phyloP scores from a whole-genome alignment of 2,797 vertebrate species.

The Tolypeutes matacus region DNA sequence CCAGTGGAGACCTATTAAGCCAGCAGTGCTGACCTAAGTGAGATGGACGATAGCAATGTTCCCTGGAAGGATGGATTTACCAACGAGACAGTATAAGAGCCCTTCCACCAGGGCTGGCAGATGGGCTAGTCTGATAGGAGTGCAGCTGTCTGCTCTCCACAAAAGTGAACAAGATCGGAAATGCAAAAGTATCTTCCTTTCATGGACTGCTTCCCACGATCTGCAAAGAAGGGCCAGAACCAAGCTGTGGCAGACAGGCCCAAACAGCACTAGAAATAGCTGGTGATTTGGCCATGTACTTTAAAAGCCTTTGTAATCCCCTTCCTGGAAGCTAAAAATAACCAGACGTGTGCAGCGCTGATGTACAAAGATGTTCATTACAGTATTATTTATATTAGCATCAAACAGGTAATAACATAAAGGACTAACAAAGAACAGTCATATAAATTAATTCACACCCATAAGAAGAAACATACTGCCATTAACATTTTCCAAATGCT shows the following conservation, averaged over 20 bases:
- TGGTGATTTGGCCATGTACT: neutral
- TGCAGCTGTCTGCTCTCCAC: neutral
- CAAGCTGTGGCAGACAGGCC: neutral
- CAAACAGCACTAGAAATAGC: neutral
- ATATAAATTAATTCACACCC: neutral
- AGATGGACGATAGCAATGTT: slow-evolving; percentile 62
- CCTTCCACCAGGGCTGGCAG: neutral
- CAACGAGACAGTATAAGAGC: neutral
- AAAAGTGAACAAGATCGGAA: neutral
- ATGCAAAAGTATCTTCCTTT: neutral
- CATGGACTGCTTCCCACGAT: neutral
- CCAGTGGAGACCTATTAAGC: slow-evolving; percentile 56
- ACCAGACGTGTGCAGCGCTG: neutral
- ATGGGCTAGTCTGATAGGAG: neutral
- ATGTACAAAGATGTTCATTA: slow-evolving; percentile 37
- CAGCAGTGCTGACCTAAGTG: slow-evolving; percentile 54
- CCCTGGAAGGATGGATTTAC: neutral
- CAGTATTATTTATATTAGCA: neutral
- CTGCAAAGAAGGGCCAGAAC: neutral
- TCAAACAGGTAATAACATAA: neutral
- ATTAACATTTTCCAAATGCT: neutral
- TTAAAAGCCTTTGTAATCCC: neutral
- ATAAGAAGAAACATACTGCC: neutral
- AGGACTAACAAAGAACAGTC: neutral
- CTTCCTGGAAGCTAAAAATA: neutral